These are phyloP conservation scores for Octodon degus DNA, from an alignment of 2,113 vertebrate genomes.

Conservation along the genomic window DNA sequence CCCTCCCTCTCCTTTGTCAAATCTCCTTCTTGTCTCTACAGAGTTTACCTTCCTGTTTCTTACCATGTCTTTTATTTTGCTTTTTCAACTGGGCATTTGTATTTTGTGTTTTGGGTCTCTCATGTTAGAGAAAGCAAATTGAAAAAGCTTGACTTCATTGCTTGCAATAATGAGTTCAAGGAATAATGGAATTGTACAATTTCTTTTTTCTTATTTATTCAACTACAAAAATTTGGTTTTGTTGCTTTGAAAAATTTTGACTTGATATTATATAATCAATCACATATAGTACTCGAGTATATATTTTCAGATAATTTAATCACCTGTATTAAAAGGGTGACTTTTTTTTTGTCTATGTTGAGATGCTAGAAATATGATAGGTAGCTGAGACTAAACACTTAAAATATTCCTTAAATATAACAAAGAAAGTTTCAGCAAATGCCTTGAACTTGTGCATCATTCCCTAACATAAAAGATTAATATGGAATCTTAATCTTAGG, in stretches of 20 bases:
- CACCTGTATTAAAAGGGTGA: neutral
- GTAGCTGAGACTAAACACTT: conserved; percentile 15
- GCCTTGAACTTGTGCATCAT: conserved; percentile 26
- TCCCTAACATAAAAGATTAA: conserved; percentile 41
- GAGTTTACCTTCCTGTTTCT: neutral
- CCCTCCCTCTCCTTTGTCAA: neutral
- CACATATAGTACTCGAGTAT: neutral
- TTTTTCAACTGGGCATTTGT: neutral
- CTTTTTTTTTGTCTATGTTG: conserved; percentile 26
- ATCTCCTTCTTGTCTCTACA: neutral
- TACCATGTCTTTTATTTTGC: neutral
- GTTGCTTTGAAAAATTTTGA: conserved; percentile 49
- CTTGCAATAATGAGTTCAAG: conserved; percentile 7
- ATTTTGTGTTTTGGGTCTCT: neutral
- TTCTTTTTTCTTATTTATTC: neutral
- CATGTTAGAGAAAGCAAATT: neutral
- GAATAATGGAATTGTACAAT: neutral
- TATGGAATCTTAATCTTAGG: conserved; percentile 45
- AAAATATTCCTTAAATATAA: neutral
- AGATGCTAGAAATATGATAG: neutral
- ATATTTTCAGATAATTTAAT: conserved; percentile 30
- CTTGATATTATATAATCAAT: conserved; percentile 32
- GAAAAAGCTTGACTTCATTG: neutral
- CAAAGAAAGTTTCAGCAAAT: neutral
- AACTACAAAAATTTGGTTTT: conserved; percentile 10